A percentile compares a stretch with the other conserved stretches of the same genome.
Evolutionary conservation across 2,113 vertebrate species (phyloP).

Genomic region (Ctenodactylus gundi): DNA sequence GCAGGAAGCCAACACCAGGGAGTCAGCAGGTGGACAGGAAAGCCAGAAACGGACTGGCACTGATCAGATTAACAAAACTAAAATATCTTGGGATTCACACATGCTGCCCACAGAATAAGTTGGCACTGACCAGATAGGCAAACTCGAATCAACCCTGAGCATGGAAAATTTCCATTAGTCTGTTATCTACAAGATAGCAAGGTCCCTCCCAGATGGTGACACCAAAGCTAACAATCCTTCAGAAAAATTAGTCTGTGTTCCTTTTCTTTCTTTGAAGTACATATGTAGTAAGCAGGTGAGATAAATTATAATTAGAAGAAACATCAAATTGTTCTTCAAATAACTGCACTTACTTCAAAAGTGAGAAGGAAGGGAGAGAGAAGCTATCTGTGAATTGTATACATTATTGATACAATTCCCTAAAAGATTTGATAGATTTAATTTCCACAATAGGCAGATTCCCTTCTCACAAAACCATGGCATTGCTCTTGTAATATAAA

Average conservation of each 20-base stretch:
- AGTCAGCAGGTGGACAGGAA: conserved; percentile 84
- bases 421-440: neutral
- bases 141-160: conserved; percentile 45
- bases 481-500: neutral
- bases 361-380: neutral
- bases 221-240: conserved; percentile 19
- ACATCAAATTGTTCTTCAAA: neutral
- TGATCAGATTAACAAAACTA: conserved; percentile 83
- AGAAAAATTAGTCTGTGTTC: neutral
- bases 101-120: conserved; percentile 80
- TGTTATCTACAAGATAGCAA: neutral
- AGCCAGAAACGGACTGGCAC: conserved; percentile 83
- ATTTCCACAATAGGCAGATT: neutral
- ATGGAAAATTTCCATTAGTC: conserved; percentile 54
- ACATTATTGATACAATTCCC: neutral
- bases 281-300: rapidly evolving
- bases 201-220: conserved; percentile 4
- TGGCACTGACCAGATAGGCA: conserved; percentile 74
- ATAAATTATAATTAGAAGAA: neutral
- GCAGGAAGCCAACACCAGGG: conserved; percentile 81
- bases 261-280: neutral
- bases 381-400: neutral
- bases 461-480: neutral
- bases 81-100: conserved; percentile 83
- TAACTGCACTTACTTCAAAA: neutral